Base-by-base conservation (phyloP, 2,113 vertebrate genomes). In the Orthonyx spaldingii region DNA sequence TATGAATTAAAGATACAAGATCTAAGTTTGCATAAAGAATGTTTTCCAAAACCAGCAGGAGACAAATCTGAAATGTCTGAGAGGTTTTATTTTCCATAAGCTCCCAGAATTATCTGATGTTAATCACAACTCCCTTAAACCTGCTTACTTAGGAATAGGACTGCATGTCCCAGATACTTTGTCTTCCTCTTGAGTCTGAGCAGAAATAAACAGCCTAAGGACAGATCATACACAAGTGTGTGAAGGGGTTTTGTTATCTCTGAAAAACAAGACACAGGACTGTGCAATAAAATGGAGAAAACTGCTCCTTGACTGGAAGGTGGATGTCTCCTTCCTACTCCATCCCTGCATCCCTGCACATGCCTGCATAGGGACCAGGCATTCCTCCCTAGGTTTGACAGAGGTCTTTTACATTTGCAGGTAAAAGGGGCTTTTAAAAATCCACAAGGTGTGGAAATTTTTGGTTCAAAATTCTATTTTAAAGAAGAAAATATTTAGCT, bases 11-110 rank as follows among this genome's bases (percentile, higher is more conserved):
- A 91, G 77, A 76, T 53, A 65, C 4, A 30, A 42, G 32, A 84
- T 61, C n/a, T 82, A 53, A 61, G 21, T 53, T 33, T 46, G 23
- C 42, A 50, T 65, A 87, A 76, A 85, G 27, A 64, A 57, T 46
- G 8, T 30, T 82, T 80, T 89, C 74, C 66, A 87, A 46, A 93
- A 80, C 42, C 77, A 87, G 50, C 41, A 65, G 63, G 55, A 87
- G n/a, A 52, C n/a, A 78, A 72, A 87, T 79, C 47, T 82, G 77
- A 93, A 84, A 85, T 49, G 53, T 84, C 57, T 61, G 49, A 85
- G 55, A 84, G 16, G 7, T 53, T 94, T 84, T 7, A 24, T 35
- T 85, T 94, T 84, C 65, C 52, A 19, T 35, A 60, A 76, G 21
- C 24, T 68, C 56, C 32, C 22, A 71, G 65, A 92, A 84, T 64